Percentiles rank a stretch among this genome's conserved stretches.
These are phyloP conservation scores for Cerceris rybyensis DNA, from an alignment of 2,888 invertebrate genomes.

Conservation along the genomic window DNA sequence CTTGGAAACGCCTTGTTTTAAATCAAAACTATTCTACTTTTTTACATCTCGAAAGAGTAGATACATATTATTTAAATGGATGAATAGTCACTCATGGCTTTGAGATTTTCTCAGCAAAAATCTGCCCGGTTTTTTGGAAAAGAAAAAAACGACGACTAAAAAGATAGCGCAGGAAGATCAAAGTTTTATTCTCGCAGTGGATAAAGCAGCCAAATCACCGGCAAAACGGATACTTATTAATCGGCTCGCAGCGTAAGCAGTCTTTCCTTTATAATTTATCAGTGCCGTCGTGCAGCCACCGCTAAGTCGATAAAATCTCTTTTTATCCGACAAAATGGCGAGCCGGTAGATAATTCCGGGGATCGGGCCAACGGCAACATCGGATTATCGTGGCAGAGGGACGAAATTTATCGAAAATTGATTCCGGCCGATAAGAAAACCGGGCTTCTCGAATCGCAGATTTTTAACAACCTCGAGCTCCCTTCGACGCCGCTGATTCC, in stretches of 20 bases:
- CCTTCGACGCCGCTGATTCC: neutral
- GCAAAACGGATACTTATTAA: neutral
- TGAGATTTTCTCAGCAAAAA: too few relatives aligned
- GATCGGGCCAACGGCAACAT: slow-evolving; percentile 6
- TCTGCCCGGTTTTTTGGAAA: too few relatives aligned
- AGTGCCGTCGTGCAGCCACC: neutral
- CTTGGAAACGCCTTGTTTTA: too few relatives aligned
- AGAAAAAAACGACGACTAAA: too few relatives aligned
- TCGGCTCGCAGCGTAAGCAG: neutral
- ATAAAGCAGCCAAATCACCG: neutral
- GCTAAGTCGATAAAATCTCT: slow-evolving; percentile 7
- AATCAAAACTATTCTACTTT: too few relatives aligned
- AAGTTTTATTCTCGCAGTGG: neutral
- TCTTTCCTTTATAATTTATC: neutral
- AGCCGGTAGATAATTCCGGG: slow-evolving; percentile 14
- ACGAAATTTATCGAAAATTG: slow-evolving; percentile 34
- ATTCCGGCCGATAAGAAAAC: neutral
- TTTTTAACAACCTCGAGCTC: neutral
- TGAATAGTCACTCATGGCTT: too few relatives aligned
- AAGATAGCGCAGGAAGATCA: too few relatives aligned
- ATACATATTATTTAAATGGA: too few relatives aligned
- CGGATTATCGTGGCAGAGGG: neutral
- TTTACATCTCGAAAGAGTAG: too few relatives aligned
- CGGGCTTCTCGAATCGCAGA: neutral
- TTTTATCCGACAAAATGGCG: slow-evolving; percentile 9